Evolutionary conservation across 2,888 invertebrate genomes (phyloP), one percentile per base, ranked within the genome.

Genomic region (Epirrhoe alternata): DNA sequence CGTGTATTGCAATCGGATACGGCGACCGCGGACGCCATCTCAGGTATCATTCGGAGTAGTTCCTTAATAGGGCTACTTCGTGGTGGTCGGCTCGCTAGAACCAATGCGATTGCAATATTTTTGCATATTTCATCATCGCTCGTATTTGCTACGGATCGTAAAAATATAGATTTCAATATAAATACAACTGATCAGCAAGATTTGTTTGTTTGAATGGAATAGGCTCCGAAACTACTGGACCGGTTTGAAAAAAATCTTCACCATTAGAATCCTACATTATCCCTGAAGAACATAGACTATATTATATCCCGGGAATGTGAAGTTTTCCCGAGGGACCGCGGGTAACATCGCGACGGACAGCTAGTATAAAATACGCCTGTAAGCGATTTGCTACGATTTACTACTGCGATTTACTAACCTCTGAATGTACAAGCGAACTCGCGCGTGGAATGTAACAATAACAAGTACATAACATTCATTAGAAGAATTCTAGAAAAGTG

Each of bases 1-100:
- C 61, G 70, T 59, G 60, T 47, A 66, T 69, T 78, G 80, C 77
- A 84, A 84, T 73, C 67, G 76, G 78, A 83, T 75, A 76, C 72
- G 45, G 35, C 77, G 62, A 70, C 71, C 70, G 69, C 80, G 74
- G 78, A 64, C 75, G 77, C 77, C 78, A 76, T 78, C 80, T 86
- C 84, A 74, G 74, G 80, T 86, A 79, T 77, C 86, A 79, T 77
- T 76, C 73, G 76, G 69, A 63, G 68, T 58, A 69, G 70, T 67
- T 68, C 80, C 77, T 74, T 82, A 83, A 83, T 81, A 83, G 80
- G 79, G 49, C 70, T 61, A 66, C 65, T 65, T 70, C 69, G 68
- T 73, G 84, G 85, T 85, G 85, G 86, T 81, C 84, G 74, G 75
- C 71, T 78, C 75, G 81, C 68, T 74, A 77, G 84, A 82, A 86